Evolutionary conservation across 2,888 invertebrate genomes (phyloP).

Genomic region (Dynastes grantii): DNA sequence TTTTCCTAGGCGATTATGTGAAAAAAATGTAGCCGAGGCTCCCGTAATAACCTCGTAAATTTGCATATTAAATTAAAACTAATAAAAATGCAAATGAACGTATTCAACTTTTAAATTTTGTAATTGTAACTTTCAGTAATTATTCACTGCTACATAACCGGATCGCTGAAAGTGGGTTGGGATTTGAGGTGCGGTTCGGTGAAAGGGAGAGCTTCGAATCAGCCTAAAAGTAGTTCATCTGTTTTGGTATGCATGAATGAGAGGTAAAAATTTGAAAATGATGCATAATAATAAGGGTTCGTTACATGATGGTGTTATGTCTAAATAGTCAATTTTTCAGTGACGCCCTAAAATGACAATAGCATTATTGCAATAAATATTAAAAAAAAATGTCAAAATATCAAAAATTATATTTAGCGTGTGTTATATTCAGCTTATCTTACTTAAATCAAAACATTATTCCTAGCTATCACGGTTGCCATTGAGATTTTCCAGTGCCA

Average conservation of each 20-base stretch:
- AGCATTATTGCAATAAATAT: too few species aligned
- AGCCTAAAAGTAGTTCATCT: constrained; percentile 3
- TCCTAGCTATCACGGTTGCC: too few species aligned
- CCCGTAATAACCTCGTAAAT: constrained; percentile 50
- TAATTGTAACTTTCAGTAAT: constrained; percentile 51
- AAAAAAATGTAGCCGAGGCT: constrained; percentile 41
- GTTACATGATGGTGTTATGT: not conserved
- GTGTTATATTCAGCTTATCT: too few species aligned
- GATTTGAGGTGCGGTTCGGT: not conserved
- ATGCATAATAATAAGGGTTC: constrained; percentile 1
- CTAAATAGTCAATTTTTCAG: not conserved
- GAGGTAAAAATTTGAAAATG: constrained; percentile 3
- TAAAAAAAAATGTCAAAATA: too few species aligned
- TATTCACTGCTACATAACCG: constrained; percentile 42
- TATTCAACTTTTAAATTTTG: constrained; percentile 51
- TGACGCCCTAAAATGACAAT: not conserved
- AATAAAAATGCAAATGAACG: constrained; percentile 54
- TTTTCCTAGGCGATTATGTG: constrained; percentile 49
- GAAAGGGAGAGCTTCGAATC: not conserved
- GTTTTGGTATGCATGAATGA: not conserved
- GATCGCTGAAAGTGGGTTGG: constrained; percentile 9
- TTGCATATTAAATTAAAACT: constrained; percentile 53
- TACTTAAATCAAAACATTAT: too few species aligned
- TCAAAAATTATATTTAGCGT: too few species aligned
- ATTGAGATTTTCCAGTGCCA: too few species aligned